Conservation (phyloP, 2,888 invertebrate species). For the Camponotus fellah region DNA sequence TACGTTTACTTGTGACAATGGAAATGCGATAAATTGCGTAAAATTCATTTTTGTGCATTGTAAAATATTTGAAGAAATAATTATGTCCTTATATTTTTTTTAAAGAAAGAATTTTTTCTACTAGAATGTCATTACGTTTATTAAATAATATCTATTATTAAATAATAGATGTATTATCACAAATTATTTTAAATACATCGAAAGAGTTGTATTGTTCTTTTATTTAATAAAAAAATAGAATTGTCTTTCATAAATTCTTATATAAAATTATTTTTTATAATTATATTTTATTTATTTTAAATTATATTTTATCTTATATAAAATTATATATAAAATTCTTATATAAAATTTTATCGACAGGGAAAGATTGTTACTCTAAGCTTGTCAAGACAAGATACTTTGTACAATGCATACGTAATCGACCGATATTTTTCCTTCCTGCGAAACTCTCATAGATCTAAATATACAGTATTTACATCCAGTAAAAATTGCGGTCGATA, state of each 20-base stretch:
- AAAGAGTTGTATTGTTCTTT: not conserved
- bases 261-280: no score
- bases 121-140: not conserved
- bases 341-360: not conserved
- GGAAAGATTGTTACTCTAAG: conserved; percentile 4
- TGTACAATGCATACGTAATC: not conserved
- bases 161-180: not conserved
- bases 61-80: not conserved
- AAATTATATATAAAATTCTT: no score
- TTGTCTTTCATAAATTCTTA: not conserved
- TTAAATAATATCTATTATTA: not conserved
- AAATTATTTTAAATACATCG: not conserved
- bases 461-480: conserved; percentile 42
- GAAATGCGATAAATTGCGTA: not conserved
- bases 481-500: conserved; percentile 44
- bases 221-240: not conserved
- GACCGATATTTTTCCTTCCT: conserved; percentile 29
- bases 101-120: not conserved
- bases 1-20: conserved; percentile 26
- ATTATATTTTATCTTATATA: no score
- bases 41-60: not conserved
- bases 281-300: no score
- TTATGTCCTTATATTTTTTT: not conserved
- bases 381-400: not conserved
- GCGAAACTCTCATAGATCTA: conserved; percentile 25